Percentiles rank a stretch among this genome's conserved stretches.
phyloP scores from a whole-genome alignment of 2,113 vertebrate species.

The Columba livia region DNA sequence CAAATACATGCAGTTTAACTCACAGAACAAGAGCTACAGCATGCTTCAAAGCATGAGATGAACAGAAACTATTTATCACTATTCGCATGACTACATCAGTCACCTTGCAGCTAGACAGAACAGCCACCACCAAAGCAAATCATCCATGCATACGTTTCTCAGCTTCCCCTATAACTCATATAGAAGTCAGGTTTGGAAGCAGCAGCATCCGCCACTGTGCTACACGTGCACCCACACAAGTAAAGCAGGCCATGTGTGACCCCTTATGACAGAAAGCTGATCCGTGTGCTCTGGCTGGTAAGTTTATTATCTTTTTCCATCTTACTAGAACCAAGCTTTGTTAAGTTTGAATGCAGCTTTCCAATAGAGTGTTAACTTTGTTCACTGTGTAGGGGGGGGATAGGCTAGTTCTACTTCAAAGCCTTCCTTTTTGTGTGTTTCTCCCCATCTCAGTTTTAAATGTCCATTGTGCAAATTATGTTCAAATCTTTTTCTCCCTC shows the following conservation, averaged over 20 bases:
- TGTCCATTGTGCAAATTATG: background rate
- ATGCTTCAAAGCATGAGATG: background rate
- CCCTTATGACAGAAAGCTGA: background rate
- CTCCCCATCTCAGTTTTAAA: background rate
- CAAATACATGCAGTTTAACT: background rate
- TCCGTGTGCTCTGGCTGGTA: rapidly evolving
- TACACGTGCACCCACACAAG: rapidly evolving
- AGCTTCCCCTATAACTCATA: rapidly evolving
- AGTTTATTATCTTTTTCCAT: background rate
- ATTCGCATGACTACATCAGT: background rate
- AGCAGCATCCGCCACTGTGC: background rate
- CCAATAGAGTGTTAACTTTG: rapidly evolving
- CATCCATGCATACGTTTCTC: rapidly evolving
- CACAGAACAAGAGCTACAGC: background rate
- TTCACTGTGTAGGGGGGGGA: background rate
- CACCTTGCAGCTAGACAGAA: background rate
- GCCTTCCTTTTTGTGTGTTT: background rate
- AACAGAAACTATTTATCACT: rapidly evolving
- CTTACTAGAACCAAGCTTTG: background rate
- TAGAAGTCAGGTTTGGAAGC: background rate
- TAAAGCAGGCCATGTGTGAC: background rate
- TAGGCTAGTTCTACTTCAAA: background rate
- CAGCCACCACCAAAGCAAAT: background rate
- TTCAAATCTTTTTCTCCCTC: background rate
- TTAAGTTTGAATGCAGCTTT: background rate